Evolutionary conservation across 2,888 invertebrate species (phyloP), one percentile per base, ranked within the genome.

Genomic region (Drosophila picticornis): DNA sequence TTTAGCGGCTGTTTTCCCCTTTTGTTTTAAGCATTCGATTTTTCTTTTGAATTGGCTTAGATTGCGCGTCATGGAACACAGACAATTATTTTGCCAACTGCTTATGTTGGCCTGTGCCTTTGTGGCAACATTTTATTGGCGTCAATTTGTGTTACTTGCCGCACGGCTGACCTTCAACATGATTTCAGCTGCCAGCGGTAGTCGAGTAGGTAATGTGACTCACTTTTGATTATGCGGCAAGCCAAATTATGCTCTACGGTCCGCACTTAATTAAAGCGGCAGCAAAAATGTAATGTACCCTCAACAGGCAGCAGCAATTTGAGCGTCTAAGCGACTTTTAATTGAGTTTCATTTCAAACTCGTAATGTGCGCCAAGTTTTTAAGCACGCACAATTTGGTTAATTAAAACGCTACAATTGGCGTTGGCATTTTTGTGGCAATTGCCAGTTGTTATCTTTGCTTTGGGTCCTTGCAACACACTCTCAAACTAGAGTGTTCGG

Each of bases 371-470:
- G 57, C 65, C 77, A 84, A 84, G 58, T 65, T 80, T 75, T 83
- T 82, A 71, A 59, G 69, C 61, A 59, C 75, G 71, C 72, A 78
- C 90, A 88, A 90, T 90, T 88, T 88, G 84, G 90, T 86, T 88
- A 90, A 88, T 88, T 90, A 88, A 90, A 90, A 88, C 72, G 77
- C 72, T 80, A 80, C 87, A 86, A 88, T 90, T 88, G 82, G 80
- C 73, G 86, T 78, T 81, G 80, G 76, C 81, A 84, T 75, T 84
- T 89, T 73, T 72, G 80, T 74, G 71, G 53, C 69, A 36, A 46
- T 64, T 58, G 46, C 43, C 48, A 11, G 58, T 43, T 56, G 72
- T 68, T 78, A 77, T 76, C 72, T 46, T 55, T 57, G 56, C 38
- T 25, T 38, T 25, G 29, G 34, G 22, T 31, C 31, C 56, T 46